Evolutionary conservation across 2,888 invertebrate genomes (phyloP).

Genomic region (Drosophila anomalata): DNA sequence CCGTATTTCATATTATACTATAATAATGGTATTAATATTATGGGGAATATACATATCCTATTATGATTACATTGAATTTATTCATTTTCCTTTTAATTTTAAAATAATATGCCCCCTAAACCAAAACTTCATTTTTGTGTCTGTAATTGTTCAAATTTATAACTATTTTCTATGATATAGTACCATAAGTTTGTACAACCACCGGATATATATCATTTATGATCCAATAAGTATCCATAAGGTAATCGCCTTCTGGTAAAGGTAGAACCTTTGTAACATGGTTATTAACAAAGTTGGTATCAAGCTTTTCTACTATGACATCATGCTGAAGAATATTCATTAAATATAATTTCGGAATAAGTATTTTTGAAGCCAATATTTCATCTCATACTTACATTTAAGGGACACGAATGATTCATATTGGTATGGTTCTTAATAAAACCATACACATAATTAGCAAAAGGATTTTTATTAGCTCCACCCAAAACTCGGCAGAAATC

Average conservation of each 20-base stretch:
- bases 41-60: too few relatives aligned
- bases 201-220: conserved; percentile 8
- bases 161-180: background rate
- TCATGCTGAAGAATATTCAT: conserved; percentile 8
- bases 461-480: background rate
- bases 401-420: conserved; percentile 22
- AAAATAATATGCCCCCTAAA: too few relatives aligned
- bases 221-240: conserved; percentile 13
- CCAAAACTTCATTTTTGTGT: too few relatives aligned
- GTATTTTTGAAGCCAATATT: too few relatives aligned
- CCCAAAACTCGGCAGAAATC: conserved; percentile 14
- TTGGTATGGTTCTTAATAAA: conserved; percentile 7
- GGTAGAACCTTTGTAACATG: conserved; percentile 21
- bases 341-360: too few relatives aligned
- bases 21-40: too few relatives aligned
- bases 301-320: conserved; percentile 27
- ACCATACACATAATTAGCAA: background rate
- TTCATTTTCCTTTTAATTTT: background rate
- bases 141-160: background rate
- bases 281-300: conserved; percentile 11
- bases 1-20: too few relatives aligned
- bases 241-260: conserved; percentile 20
- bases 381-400: conserved; percentile 8
- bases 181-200: conserved; percentile 14
- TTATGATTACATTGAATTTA: too few relatives aligned